Conservation (phyloP, 2,888 invertebrate genomes). For the Masnerella sp. region DNA sequence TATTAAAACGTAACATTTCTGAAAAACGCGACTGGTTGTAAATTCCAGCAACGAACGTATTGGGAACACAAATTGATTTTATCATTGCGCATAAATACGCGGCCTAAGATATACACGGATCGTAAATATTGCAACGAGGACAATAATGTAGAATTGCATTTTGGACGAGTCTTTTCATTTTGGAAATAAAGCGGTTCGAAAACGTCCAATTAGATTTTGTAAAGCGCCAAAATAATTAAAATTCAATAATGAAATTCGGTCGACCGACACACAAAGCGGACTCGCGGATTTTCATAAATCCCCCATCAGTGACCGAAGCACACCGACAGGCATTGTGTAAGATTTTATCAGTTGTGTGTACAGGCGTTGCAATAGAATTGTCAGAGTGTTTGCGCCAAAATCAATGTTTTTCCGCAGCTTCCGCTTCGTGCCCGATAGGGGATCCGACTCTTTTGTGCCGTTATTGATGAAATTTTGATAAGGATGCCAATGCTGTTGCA, state of each 20-base stretch:
- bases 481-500: constrained; percentile 1
- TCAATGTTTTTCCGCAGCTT: constrained; percentile 40
- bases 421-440: constrained; percentile 4
- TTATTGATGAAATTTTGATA: constrained; percentile 40
- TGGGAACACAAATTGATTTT: too few species aligned
- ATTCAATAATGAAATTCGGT: constrained; percentile 23
- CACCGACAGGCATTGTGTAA: constrained; percentile 39
- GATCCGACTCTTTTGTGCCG: constrained; percentile 31
- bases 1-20: too few species aligned
- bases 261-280: constrained; percentile 17
- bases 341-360: constrained; percentile 38
- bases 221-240: constrained; percentile 55
- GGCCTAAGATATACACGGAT: too few species aligned
- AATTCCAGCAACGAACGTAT: too few species aligned
- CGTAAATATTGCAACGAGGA: too few species aligned
- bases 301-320: constrained; percentile 14
- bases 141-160: too few species aligned
- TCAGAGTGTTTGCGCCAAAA: constrained; percentile 39
- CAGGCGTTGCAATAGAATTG: constrained; percentile 34
- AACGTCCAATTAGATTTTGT: constrained; percentile 60
- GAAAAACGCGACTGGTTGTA: too few species aligned
- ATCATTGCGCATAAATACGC: too few species aligned
- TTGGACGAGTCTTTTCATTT: not conserved
- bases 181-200: not conserved
- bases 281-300: constrained; percentile 39